phyloP scores from a whole-genome alignment of 2,888 invertebrate species.

The Ommatoiulus sabulosus region DNA sequence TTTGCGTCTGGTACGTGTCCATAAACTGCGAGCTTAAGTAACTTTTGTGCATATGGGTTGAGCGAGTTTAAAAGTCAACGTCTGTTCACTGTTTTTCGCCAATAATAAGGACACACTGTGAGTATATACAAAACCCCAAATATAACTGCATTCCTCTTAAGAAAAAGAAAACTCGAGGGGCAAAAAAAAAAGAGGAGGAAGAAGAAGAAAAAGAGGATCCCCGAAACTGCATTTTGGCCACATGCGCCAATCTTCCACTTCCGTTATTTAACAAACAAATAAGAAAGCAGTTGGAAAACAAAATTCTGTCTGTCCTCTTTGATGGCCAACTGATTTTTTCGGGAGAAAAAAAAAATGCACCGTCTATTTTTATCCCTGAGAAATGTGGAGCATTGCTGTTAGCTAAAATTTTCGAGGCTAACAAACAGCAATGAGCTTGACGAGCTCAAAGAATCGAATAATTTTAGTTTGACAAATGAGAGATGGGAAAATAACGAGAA shows the following conservation, averaged over 20 bases:
- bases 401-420: not conserved
- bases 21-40: not conserved
- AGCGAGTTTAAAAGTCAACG: slow-evolving; percentile 6
- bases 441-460: too few species aligned
- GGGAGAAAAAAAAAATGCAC: not conserved
- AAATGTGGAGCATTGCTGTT: slow-evolving; percentile 5
- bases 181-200: not conserved
- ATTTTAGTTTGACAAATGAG: too few species aligned
- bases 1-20: not conserved
- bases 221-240: not conserved
- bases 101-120: slow-evolving; percentile 29
- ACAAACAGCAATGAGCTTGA: slow-evolving; percentile 11
- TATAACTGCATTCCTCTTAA: slow-evolving; percentile 30
- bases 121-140: slow-evolving; percentile 23
- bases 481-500: too few species aligned
- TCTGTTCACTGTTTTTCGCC: slow-evolving; percentile 28
- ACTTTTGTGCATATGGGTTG: not conserved
- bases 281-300: slow-evolving; percentile 5
- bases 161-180: slow-evolving; percentile 28
- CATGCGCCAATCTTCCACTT: not conserved
- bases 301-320: slow-evolving; percentile 11
- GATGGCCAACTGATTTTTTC: slow-evolving; percentile 8
- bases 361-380: not conserved
- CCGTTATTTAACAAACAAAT: slow-evolving; percentile 23
- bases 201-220: too few species aligned